Conservation (phyloP, 2,797 vertebrate species). For the Iguana delicatissima region DNA sequence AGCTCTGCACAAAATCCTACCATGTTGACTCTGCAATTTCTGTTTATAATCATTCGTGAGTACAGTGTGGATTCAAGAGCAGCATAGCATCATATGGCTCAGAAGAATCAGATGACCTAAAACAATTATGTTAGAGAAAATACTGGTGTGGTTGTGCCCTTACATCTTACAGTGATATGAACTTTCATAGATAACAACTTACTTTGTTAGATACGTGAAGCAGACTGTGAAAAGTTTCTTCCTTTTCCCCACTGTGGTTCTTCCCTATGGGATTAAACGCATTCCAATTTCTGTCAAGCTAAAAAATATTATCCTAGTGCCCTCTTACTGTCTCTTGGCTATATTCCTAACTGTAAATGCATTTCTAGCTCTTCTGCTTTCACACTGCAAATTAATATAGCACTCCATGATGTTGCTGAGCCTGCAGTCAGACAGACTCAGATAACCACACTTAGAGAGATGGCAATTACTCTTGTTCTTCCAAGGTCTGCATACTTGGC, state of each 20-base stretch:
- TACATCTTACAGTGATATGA: neutral
- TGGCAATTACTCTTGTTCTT: conserved; percentile 45
- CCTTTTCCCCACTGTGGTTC: neutral
- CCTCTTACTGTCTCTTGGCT: conserved; percentile 23
- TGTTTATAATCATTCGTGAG: neutral
- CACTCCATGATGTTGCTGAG: conserved; percentile 37
- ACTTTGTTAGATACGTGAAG: conserved; percentile 22
- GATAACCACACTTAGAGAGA: conserved; percentile 36
- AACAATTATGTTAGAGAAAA: neutral
- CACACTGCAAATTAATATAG: conserved; percentile 55
- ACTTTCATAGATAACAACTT: neutral
- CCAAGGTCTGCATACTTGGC: neutral
- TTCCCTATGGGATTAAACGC: conserved; percentile 3
- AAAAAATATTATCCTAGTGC: conserved; percentile 16
- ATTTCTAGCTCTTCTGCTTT: conserved; percentile 60
- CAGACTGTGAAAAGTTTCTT: neutral
- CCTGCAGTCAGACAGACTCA: conserved; percentile 52
- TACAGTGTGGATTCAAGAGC: neutral
- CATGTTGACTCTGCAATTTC: neutral
- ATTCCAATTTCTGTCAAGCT: conserved; percentile 31
- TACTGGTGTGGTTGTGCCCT: neutral
- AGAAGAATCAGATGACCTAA: neutral
- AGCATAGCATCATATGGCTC: neutral
- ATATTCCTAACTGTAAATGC: conserved; percentile 43
- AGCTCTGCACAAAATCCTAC: neutral